Evolutionary conservation across 2,888 invertebrate species (phyloP).

Genomic region (Rhamphomyia laevipes): DNA sequence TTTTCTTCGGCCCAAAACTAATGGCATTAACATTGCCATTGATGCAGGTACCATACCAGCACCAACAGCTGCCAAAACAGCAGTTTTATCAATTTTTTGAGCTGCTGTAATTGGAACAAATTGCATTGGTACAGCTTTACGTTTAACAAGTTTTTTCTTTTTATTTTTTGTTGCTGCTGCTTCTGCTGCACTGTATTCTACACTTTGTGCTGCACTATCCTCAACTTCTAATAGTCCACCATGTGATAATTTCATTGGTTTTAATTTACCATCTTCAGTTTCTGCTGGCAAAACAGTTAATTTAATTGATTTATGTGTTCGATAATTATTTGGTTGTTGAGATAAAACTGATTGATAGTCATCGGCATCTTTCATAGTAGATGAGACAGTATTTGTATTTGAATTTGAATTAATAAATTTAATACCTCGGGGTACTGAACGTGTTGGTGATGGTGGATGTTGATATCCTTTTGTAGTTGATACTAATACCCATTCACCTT

Average conservation of each 20-base stretch:
- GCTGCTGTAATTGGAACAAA: constrained; percentile 6
- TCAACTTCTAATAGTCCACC: constrained; percentile 66
- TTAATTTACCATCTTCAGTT: constrained; percentile 42
- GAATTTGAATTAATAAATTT: constrained; percentile 18
- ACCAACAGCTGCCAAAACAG: constrained; percentile 38
- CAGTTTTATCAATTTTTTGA: constrained; percentile 14
- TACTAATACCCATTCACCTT: constrained; percentile 66
- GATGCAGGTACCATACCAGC: constrained; percentile 72
- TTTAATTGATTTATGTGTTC: constrained; percentile 45
- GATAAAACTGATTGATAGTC: not conserved
- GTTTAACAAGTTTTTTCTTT: constrained; percentile 18
- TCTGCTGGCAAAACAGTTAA: constrained; percentile 60
- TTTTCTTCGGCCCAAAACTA: constrained; percentile 50
- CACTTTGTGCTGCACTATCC: constrained; percentile 57
- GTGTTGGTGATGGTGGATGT: constrained; percentile 13
- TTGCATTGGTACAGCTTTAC: constrained; percentile 10
- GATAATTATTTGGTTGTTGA: constrained; percentile 29
- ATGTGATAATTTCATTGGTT: constrained; percentile 49
- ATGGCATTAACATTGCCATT: constrained; percentile 68
- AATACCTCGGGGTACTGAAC: constrained; percentile 34
- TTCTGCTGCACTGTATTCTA: constrained; percentile 43
- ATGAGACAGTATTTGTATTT: constrained; percentile 3
- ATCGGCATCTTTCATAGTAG: no score
- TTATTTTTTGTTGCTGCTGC: constrained; percentile 19
- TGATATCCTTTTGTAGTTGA: constrained; percentile 68